Evolutionary conservation across 2,113 vertebrate genomes (phyloP).

Genomic region (Dendropsophus ebraccatus): DNA sequence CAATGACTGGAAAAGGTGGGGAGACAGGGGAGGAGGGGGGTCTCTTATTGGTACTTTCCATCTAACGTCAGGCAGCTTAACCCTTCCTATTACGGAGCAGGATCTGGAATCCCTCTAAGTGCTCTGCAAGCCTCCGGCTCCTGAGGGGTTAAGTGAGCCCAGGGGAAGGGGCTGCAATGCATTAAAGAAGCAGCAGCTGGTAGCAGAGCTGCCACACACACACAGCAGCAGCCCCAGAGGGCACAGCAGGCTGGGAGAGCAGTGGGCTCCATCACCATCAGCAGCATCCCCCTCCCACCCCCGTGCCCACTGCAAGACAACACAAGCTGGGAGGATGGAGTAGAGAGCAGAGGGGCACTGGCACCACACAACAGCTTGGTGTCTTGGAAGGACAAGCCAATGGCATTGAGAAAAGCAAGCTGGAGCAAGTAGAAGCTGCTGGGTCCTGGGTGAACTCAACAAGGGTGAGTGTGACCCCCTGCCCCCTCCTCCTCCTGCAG

Average conservation of each 20-base stretch:
- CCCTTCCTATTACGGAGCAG: not conserved
- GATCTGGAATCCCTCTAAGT: not conserved
- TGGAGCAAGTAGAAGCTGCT: not conserved
- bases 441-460: conserved; percentile 11
- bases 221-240: not conserved
- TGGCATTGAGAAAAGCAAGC: not conserved
- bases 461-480: conserved; percentile 43
- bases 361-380: not conserved
- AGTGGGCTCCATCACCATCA: not conserved
- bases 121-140: not conserved
- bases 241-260: not conserved
- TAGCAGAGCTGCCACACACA: not conserved
- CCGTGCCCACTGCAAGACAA: not conserved
- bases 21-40: not conserved
- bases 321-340: conserved; percentile 4
- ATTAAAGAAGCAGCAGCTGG: conserved; percentile 13
- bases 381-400: not conserved
- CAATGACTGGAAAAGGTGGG: conserved; percentile 34
- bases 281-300: not conserved
- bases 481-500: too few relatives aligned
- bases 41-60: conserved; percentile 23
- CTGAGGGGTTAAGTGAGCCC: not conserved
- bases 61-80: conserved; percentile 23
- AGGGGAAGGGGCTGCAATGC: not conserved
- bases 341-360: not conserved